Conservation (phyloP, 1,140 invertebrate genomes). For the Caerostris darwini region DNA sequence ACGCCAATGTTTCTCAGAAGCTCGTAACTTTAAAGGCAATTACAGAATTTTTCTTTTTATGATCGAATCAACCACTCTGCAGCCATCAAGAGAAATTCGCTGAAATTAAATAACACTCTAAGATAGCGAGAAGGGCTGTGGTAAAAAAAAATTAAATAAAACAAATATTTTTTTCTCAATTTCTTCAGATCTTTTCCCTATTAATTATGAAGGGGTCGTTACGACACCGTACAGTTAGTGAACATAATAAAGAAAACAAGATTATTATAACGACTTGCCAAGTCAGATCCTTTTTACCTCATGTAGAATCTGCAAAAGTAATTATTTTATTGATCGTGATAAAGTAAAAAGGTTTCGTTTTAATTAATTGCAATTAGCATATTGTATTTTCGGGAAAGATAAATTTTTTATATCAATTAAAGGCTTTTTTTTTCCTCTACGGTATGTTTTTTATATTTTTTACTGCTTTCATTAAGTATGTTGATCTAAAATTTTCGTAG, state of each 20-base stretch:
- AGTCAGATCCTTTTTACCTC: neutral
- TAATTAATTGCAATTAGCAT: constrained; percentile 74
- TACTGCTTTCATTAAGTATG: neutral
- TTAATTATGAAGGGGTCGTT: constrained; percentile 58
- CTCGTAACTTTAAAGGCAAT: constrained; percentile 60
- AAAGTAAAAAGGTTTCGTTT: constrained; percentile 56
- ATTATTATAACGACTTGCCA: constrained; percentile 49
- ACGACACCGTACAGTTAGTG: neutral
- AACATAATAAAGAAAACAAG: constrained; percentile 41
- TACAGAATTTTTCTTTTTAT: constrained; percentile 41
- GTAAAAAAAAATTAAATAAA: neutral
- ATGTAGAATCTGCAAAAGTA: constrained; percentile 55
- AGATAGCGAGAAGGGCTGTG: neutral
- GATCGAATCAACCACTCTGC: neutral
- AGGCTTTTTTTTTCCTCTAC: neutral
- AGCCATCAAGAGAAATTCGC: constrained; percentile 17
- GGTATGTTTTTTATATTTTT: neutral
- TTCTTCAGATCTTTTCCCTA: constrained; percentile 62
- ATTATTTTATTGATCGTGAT: constrained; percentile 56
- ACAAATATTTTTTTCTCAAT: neutral
- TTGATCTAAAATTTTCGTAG: neutral
- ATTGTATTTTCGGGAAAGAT: constrained; percentile 44
- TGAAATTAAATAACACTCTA: constrained; percentile 67
- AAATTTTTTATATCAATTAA: constrained; percentile 30
- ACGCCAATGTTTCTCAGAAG: constrained; percentile 13